Percentiles rank a stretch among this genome's conserved stretches.
Conservation (phyloP, 2,113 vertebrate species). For the Ovis aries region DNA sequence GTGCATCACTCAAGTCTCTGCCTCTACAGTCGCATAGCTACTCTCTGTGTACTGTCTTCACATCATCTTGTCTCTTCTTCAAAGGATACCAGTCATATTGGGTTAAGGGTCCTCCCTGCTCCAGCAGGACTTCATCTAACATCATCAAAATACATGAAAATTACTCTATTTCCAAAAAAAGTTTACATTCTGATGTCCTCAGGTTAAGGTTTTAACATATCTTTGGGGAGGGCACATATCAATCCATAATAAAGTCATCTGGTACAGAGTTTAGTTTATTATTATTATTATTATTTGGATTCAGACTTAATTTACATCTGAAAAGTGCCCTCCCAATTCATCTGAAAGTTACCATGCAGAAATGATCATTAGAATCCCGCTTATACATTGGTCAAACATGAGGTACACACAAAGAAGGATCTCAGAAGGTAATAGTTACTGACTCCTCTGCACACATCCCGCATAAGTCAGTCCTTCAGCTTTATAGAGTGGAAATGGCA, state of each 20-base stretch:
- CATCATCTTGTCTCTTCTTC: not conserved
- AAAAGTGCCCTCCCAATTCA: not conserved
- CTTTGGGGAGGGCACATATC: not conserved
- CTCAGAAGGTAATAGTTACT: not conserved
- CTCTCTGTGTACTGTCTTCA: not conserved
- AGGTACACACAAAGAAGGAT: not conserved
- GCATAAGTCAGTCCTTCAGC: not conserved
- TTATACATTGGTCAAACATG: not conserved
- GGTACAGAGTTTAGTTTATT: not conserved
- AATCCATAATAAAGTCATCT: not conserved
- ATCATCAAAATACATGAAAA: not conserved
- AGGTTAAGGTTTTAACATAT: not conserved
- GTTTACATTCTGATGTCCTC: not conserved
- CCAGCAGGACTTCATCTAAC: not conserved
- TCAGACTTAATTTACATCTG: not conserved
- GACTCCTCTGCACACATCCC: not conserved
- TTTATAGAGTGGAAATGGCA: not conserved
- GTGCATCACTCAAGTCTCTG: not conserved
- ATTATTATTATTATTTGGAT: not conserved
- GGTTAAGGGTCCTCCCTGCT: not conserved
- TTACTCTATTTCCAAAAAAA: not conserved
- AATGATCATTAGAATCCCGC: not conserved
- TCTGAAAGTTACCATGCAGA: not conserved
- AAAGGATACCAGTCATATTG: not conserved
- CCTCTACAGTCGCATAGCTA: accelerated